Percentiles rank a stretch among this genome's conserved stretches.
Conservation (phyloP, 2,113 vertebrate species). For the Malaclemys terrapin region DNA sequence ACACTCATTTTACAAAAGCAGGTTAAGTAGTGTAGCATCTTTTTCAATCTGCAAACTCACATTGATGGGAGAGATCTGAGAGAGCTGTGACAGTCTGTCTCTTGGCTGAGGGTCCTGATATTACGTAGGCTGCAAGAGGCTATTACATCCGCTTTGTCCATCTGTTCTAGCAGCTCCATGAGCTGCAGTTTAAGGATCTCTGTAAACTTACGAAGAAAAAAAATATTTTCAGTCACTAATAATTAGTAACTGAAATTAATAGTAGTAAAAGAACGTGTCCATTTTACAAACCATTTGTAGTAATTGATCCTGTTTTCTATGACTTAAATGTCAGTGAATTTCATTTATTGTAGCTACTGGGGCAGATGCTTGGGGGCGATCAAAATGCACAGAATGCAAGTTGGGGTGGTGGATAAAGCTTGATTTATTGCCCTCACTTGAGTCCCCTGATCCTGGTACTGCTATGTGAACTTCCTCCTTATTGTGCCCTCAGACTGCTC, state of each 20-base stretch:
- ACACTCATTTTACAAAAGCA: slow-evolving; percentile 4
- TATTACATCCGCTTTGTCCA: background rate
- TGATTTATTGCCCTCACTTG: slow-evolving; percentile 18
- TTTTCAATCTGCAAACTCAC: background rate
- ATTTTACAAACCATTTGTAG: background rate
- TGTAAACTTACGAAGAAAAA: background rate
- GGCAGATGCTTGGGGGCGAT: background rate
- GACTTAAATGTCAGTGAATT: slow-evolving; percentile 7
- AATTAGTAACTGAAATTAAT: slow-evolving; percentile 4
- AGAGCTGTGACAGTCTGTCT: background rate
- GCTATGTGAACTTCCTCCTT: slow-evolving; percentile 15
- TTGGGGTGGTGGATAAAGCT: background rate
- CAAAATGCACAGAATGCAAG: slow-evolving; percentile 31
- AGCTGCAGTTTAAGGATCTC: slow-evolving; percentile 10
- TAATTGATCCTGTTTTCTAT: slow-evolving; percentile 19
- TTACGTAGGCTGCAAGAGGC: background rate
- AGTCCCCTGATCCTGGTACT: background rate
- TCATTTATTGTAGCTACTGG: background rate
- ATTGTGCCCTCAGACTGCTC: background rate
- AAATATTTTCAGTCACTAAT: background rate
- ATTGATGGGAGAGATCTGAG: background rate
- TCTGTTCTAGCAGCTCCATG: background rate
- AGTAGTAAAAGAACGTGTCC: background rate
- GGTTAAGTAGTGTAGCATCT: background rate
- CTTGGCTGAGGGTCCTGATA: background rate